Conservation (phyloP, 92 coral and sea anemone genomes). For the Scolanthus callimorphus region DNA sequence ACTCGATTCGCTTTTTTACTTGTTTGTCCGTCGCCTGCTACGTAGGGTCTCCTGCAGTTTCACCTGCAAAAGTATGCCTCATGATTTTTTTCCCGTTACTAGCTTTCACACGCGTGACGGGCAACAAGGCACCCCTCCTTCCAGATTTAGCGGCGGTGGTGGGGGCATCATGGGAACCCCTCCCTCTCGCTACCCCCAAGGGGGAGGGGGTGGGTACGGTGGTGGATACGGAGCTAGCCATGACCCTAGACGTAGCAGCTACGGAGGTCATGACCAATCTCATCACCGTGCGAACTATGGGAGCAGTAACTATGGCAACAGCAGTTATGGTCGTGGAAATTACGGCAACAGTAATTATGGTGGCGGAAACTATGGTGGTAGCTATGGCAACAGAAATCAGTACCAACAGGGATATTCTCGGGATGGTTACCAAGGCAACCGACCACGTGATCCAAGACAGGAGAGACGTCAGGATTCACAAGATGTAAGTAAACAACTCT, state of each 20-base stretch:
- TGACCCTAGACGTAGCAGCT: conserved; percentile 6
- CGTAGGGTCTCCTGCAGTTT: no score
- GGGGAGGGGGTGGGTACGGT: not conserved
- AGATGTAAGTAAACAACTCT: conserved; percentile 23
- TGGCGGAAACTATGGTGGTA: conserved; percentile 10
- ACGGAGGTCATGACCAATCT: conserved; percentile 10
- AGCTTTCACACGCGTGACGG: not conserved
- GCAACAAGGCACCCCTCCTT: not conserved
- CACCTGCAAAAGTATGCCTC: no score
- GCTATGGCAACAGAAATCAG: not conserved
- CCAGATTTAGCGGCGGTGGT: not conserved
- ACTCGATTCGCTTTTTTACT: no score
- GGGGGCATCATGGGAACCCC: conserved; percentile 4
- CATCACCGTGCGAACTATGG: conserved; percentile 1
- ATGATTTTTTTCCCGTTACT: not conserved
- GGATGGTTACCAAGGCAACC: conserved; percentile 40
- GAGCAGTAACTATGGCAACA: conserved; percentile 11
- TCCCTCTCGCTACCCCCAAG: not conserved
- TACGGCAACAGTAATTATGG: not conserved
- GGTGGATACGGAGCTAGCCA: not conserved
- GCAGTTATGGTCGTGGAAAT: not conserved
- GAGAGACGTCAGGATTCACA: conserved; percentile 15
- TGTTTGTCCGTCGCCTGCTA: no score
- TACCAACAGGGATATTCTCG: conserved; percentile 21
- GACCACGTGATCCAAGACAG: conserved; percentile 28